Conservation (phyloP, 2,113 vertebrate species). For the Telmatochromis sp. region DNA sequence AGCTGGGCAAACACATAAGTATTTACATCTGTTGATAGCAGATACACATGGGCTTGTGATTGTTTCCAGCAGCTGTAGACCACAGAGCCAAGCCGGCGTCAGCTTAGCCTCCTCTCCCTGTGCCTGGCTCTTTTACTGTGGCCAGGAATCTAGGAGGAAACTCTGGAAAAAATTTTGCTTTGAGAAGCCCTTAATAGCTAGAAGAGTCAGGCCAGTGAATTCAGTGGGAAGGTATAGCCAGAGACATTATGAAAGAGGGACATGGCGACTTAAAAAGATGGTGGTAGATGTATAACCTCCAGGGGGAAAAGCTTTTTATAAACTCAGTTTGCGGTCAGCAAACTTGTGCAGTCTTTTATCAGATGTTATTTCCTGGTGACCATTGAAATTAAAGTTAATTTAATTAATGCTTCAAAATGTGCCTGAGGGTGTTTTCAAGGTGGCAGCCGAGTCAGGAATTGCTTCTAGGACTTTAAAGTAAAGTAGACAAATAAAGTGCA, state of each 20-base stretch:
- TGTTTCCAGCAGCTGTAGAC: slow-evolving; percentile 58
- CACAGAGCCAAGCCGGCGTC: slow-evolving; percentile 39
- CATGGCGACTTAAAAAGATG: not conserved
- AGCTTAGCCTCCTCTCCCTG: slow-evolving; percentile 10
- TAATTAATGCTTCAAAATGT: not conserved
- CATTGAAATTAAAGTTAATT: not conserved
- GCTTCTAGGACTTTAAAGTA: not conserved
- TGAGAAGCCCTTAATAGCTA: slow-evolving; percentile 31
- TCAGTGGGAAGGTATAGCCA: not conserved
- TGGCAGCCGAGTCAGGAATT: not conserved
- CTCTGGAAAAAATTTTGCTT: slow-evolving; percentile 53
- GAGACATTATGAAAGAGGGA: not conserved
- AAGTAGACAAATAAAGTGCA: not conserved
- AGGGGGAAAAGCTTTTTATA: not conserved
- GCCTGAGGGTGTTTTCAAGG: not conserved
- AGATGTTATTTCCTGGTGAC: not conserved
- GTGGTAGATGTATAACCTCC: not conserved
- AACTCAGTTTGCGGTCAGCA: not conserved
- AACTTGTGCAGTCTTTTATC: not conserved
- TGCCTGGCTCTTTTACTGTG: slow-evolving; percentile 23
- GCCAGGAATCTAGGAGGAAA: slow-evolving; percentile 40
- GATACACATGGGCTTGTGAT: slow-evolving; percentile 25
- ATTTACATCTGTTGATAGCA: slow-evolving; percentile 45
- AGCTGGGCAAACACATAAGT: not conserved
- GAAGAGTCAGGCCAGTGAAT: slow-evolving; percentile 8